phyloP scores from a whole-genome alignment of 2,113 vertebrate species.

The Oenanthe melanoleuca region DNA sequence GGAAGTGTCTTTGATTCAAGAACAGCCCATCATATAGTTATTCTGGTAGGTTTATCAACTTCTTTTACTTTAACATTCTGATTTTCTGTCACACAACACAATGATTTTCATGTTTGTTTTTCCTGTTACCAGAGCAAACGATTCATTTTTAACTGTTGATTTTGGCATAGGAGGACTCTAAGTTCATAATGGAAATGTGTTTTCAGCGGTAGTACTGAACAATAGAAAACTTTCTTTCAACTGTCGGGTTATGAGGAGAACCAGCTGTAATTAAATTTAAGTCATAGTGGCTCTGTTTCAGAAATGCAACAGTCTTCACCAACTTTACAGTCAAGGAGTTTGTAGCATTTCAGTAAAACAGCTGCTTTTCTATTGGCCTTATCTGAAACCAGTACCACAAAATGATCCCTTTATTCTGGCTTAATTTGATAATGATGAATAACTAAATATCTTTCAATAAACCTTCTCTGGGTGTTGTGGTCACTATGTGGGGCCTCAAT shows the following conservation, averaged over 20 bases:
- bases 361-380: not conserved
- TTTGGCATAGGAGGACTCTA: constrained; percentile 45
- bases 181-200: constrained; percentile 47
- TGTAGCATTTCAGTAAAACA: not conserved
- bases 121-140: constrained; percentile 64
- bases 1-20: not conserved
- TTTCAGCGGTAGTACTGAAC: constrained; percentile 62
- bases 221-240: constrained; percentile 61
- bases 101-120: constrained; percentile 59
- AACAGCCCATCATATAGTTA: not conserved
- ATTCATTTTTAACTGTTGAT: constrained; percentile 68
- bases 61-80: constrained; percentile 9
- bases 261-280: constrained; percentile 69
- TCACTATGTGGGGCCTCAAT: not conserved
- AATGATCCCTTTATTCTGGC: not conserved
- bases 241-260: constrained; percentile 29
- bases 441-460: not conserved
- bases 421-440: not conserved
- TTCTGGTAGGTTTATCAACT: not conserved
- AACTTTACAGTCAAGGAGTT: not conserved
- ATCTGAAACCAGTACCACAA: not conserved
- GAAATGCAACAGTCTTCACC: not conserved
- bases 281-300: constrained; percentile 19
- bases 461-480: not conserved
- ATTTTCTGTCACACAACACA: constrained; percentile 54